Base-by-base conservation (phyloP, 2,888 invertebrate species). In the Heliconius cydno region DNA sequence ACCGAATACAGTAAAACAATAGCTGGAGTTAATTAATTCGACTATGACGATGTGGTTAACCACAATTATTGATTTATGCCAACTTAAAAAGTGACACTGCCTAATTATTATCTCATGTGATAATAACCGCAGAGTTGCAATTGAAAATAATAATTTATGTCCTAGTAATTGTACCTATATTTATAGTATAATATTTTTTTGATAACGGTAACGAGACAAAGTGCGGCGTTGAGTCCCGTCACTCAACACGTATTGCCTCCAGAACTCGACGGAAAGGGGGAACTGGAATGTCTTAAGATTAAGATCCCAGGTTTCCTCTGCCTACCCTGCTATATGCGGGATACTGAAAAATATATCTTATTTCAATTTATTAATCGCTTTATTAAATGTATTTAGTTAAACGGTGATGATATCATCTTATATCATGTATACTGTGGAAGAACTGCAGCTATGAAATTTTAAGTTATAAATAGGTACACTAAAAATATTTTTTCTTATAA, bases 21-120 rank as follows among this genome's bases (percentile, higher is more conserved):
- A 7, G 70, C 7, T 25, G 1, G 25, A 46, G 41, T 70, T 70
- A 70, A 70, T 70, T 70, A 70, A 46, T 25, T 46, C 25, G 70
- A 46, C 70, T 46, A 30, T 70, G 70, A 25, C 25, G 25, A 25
- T 25, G 41, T 46, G 70, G 70, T 70, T 46, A 41, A 25, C 68
- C 41, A 46, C 41, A 46, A 25, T 25, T 70, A 70, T 70, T 70
- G 41, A 70, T 70, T 70, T 70, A 7, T 70, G 7, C 9, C n/a
- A 5, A 70, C 41, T 25, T 70, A 70, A 70, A 70, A 70, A 70
- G 41, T 70, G 70, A 46, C 70, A 70, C 70, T n/a, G 67, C 25
- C 68, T 70, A 41, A 41, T 38, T 68, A 38, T 68, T 34, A 68
- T 38, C 38, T 38, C 67, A 68, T n/a, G 38, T 68, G 10, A 38